Percentiles rank a stretch among this genome's conserved stretches.
phyloP scores from a whole-genome alignment of 2,113 vertebrate genomes.

The Aptenodytes forsteri region DNA sequence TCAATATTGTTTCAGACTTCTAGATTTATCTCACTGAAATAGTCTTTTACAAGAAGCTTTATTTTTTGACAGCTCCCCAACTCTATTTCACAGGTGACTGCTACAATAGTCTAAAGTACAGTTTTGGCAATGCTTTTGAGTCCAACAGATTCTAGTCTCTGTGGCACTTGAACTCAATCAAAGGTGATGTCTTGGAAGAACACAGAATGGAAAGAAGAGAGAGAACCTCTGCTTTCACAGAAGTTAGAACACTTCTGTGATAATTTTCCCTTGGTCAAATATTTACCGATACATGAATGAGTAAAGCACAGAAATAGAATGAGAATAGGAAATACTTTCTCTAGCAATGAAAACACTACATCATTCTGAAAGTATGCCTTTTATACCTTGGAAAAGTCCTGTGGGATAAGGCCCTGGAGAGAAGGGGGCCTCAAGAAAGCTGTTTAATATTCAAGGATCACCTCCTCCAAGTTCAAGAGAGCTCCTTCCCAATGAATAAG shows the following conservation, averaged over 20 bases:
- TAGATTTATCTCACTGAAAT: background rate
- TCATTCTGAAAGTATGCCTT: background rate
- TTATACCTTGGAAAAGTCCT: background rate
- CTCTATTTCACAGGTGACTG: background rate
- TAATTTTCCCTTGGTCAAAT: background rate
- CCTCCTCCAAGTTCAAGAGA: background rate
- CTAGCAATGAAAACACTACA: background rate
- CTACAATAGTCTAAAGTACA: background rate
- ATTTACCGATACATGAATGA: background rate
- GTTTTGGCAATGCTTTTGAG: background rate
- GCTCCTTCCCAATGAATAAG: background rate
- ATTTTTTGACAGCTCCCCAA: slow-evolving; percentile 21
- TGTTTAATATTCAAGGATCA: background rate
- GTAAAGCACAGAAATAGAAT: background rate
- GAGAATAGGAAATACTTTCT: background rate
- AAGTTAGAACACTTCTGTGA: background rate
- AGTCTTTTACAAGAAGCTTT: background rate
- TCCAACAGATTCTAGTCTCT: background rate
- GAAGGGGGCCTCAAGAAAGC: background rate
- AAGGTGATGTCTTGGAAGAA: background rate
- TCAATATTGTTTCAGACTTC: background rate
- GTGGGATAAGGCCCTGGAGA: background rate
- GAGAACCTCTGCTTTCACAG: background rate
- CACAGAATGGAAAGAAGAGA: background rate
- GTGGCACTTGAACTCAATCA: background rate